These are phyloP conservation scores for Poecilia latipinna DNA, from an alignment of 2,113 vertebrate genomes.

Conservation along the genomic window DNA sequence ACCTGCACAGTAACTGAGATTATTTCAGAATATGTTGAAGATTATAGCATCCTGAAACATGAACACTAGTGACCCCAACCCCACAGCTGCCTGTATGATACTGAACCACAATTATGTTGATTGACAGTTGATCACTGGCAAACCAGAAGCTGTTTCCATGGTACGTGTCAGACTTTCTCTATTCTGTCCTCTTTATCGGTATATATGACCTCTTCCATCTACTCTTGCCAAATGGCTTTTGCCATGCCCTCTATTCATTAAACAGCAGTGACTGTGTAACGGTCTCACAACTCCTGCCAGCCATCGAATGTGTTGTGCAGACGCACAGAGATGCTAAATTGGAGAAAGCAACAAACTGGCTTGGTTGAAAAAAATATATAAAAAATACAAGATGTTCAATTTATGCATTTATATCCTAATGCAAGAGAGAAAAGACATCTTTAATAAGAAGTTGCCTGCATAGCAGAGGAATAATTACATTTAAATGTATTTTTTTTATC, in stretches of 20 bases:
- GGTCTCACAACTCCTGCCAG: conserved; percentile 52
- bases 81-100: conserved; percentile 33
- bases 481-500: conserved; percentile 52
- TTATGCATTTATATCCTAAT: conserved; percentile 32
- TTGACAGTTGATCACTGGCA: conserved; percentile 38
- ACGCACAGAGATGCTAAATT: conserved; percentile 45
- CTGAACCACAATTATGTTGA: conserved; percentile 36
- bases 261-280: conserved; percentile 46
- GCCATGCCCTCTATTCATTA: conserved; percentile 71
- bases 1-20: conserved; percentile 42
- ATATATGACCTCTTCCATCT: conserved; percentile 54
- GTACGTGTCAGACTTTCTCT: conserved; percentile 56
- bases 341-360: conserved; percentile 45
- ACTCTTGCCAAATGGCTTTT: conserved; percentile 61
- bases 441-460: conserved; percentile 16
- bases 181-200: conserved; percentile 51
- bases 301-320: conserved; percentile 35
- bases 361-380: no score
- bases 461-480: conserved; percentile 34
- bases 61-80: conserved; percentile 26
- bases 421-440: conserved; percentile 26
- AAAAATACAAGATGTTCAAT: conserved; percentile 33
- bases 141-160: conserved; percentile 37
- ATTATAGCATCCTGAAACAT: conserved; percentile 19
- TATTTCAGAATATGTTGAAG: conserved; percentile 49